Conservation (phyloP, 2,797 vertebrate genomes). For the Cercopithecus diana region DNA sequence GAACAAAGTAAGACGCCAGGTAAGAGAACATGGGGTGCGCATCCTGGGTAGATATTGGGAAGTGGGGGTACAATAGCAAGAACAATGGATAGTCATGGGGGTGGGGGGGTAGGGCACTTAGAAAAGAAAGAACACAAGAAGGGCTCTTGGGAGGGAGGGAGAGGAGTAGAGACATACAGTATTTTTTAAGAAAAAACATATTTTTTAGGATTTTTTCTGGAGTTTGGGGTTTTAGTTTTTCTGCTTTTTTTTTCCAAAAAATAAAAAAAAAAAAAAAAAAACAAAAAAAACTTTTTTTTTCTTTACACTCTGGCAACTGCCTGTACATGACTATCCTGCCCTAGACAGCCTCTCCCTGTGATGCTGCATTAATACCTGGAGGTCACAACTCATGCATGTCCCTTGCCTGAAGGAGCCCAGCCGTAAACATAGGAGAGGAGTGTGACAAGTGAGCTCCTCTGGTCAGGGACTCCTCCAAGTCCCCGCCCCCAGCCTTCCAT, state of each 20-base stretch:
- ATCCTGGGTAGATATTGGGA: constrained; percentile 50
- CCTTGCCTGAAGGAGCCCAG: background rate
- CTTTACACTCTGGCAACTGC: constrained; percentile 59
- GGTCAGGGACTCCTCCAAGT: background rate
- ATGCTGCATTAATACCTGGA: background rate
- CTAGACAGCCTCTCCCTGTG: background rate
- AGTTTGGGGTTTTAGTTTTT: constrained; percentile 78
- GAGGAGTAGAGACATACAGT: constrained; percentile 78
- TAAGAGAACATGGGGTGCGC: constrained; percentile 52
- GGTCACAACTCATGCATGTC: background rate
- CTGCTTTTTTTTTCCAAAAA: constrained; percentile 79
- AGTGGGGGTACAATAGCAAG: constrained; percentile 53
- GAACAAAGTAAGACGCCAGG: constrained; percentile 29
- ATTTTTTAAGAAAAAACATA: constrained; percentile 81
- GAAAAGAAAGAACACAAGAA: constrained; percentile 52
- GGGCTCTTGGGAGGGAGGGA: constrained; percentile 54
- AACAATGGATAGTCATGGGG: constrained; percentile 33
- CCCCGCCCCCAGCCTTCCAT: background rate
- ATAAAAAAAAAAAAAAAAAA: constrained; percentile 65
- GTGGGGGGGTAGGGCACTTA: constrained; percentile 64
- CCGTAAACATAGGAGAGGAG: background rate
- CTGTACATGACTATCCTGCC: constrained; percentile 41
- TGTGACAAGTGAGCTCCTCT: background rate
- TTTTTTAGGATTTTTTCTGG: constrained; percentile 81
- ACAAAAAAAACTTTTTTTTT: constrained; percentile 8